These are phyloP conservation scores for Neocrepidodera transversa DNA, from an alignment of 2,888 invertebrate genomes.

Conservation along the genomic window DNA sequence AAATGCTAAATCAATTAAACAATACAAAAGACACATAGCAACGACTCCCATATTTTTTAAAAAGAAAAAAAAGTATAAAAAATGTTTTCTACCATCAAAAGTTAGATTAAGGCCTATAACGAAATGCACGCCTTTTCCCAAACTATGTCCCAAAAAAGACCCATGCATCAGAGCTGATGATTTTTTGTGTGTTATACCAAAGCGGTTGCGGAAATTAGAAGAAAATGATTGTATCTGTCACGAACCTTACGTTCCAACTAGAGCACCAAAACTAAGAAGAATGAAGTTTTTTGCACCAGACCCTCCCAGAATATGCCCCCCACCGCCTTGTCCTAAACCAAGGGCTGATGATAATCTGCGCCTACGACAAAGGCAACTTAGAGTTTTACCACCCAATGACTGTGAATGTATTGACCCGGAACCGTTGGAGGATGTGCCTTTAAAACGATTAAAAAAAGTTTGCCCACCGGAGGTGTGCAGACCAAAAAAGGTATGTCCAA, in stretches of 20 bases:
- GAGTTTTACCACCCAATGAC: conserved; percentile 28
- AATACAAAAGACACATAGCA: too few species aligned
- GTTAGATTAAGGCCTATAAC: conserved; percentile 18
- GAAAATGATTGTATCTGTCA: conserved; percentile 38
- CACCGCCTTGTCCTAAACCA: conserved; percentile 15
- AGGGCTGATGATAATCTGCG: conserved; percentile 35
- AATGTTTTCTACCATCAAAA: conserved; percentile 30
- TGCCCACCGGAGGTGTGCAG: conserved; percentile 29
- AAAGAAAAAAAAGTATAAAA: background rate
- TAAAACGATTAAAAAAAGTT: conserved; percentile 32
- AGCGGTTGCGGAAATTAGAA: conserved; percentile 38
- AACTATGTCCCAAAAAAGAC: conserved; percentile 19
- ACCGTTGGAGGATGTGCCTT: conserved; percentile 35
- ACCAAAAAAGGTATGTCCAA: conserved; percentile 6
- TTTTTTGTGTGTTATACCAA: conserved; percentile 29
- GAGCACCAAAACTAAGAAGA: conserved; percentile 36
- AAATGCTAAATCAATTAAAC: too few species aligned
- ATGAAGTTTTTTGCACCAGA: conserved; percentile 36
- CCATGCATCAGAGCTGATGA: conserved; percentile 27
- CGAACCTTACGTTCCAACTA: conserved; percentile 31
- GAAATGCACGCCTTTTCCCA: conserved; percentile 15
- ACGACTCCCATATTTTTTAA: too few species aligned
- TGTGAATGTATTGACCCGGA: conserved; percentile 42
- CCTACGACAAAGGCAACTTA: conserved; percentile 26
- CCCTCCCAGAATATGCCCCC: conserved; percentile 38